Evolutionary conservation across 2,888 invertebrate genomes (phyloP), one percentile per base, ranked within the genome.

Genomic region (Rhagonycha lutea): DNA sequence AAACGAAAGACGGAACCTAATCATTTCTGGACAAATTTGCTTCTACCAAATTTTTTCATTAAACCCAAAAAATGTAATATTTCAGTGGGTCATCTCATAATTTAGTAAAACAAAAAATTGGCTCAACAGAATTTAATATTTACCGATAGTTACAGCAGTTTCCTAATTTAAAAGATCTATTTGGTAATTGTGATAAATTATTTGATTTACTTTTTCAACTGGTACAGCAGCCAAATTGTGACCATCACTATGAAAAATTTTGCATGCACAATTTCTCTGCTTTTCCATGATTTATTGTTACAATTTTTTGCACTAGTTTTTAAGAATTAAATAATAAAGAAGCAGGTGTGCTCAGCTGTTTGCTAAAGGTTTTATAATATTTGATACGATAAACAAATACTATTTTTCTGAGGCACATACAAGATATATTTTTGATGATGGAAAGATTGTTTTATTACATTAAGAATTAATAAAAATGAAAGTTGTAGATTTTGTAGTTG

Each of bases 361-460:
- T 77, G 74, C 73, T 79, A 81, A 77, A 82, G 83, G 83, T 83
- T 84, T 84, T 84, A 83, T 83, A 79, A 79, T 77, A 83, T 82
- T 76, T 74, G 77, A 78, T 78, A 80, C 80, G 73, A 75, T 77
- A 80, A 80, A 79, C 78, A 79, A 80, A 80, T 76, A 84, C 83
- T 85, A 84, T 85, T 85, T 85, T 85, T 84, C 83, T 84, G 84
- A 84, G 79, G 83, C 83, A 84, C 84, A 83, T 84, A 85, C 83
- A 83, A 83, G 77, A 84, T 83, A 85, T 85, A 85, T 85, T 85
- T 85, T 85, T 85, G 83, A 84, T 83, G 83, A 82, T 78, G 82
- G 79, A 79, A 79, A 82, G 77, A 79, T 79, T 80, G 78, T 81
- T 81, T 79, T 80, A 78, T 75, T 78, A 75, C 75, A 70, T 29